These are phyloP conservation scores for Drymodes brunneopygia DNA, from an alignment of 2,113 vertebrate genomes.

Conservation along the genomic window DNA sequence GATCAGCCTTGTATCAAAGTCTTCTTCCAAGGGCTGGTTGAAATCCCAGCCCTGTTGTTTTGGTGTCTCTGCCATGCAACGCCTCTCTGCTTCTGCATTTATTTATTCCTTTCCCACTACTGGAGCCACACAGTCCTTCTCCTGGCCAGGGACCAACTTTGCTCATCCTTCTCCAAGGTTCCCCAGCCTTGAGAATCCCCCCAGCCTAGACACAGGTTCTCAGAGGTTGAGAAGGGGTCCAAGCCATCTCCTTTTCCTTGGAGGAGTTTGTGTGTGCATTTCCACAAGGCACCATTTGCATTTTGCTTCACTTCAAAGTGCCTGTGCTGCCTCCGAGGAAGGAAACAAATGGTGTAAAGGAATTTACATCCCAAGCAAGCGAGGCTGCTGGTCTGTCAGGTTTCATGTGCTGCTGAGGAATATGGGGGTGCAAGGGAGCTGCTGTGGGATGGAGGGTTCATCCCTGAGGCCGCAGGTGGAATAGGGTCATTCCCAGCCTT, in stretches of 20 bases:
- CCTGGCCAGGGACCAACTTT: neutral
- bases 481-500: neutral
- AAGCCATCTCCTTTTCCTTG: neutral
- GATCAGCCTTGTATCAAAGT: neutral
- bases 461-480: neutral
- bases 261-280: neutral
- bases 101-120: neutral
- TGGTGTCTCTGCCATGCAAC: neutral
- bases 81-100: neutral
- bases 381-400: neutral
- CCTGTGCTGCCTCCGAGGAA: neutral
- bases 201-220: neutral
- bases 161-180: neutral
- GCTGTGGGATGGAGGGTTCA: neutral
- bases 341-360: constrained; percentile 1
- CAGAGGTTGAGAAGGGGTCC: neutral
- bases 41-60: neutral
- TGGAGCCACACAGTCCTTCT: rapidly evolving
- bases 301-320: neutral
- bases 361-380: neutral
- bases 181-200: neutral
- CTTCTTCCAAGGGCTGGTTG: neutral
- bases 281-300: neutral
- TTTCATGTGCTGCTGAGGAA: neutral
- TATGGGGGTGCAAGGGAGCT: neutral